Base-by-base conservation (phyloP, 2,797 vertebrate species). In the Schizopygopsis pylzovi region DNA sequence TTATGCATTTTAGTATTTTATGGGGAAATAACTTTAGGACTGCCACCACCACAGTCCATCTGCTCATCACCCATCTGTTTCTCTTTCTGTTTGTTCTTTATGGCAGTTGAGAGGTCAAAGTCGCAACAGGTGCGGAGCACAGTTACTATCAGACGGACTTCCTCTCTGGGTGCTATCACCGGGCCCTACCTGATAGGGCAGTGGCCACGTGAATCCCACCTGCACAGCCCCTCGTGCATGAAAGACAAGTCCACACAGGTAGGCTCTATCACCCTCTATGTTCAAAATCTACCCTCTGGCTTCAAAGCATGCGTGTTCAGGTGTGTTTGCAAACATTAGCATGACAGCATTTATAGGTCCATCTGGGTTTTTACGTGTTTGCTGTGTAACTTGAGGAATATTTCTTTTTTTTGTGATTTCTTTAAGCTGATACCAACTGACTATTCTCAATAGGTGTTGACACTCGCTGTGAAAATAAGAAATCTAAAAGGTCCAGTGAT, bases 221-320 rank as follows among this genome's bases (percentile, higher is more conserved):
- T 94, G 90, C 95, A 95, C 91, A 95, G 96, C 93, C 93, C 95
- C 87, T 96, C 94, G 89, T 98, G 96, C 94, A 96, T 97, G 96
- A 98, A 96, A 95, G 97, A 98, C 92, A 98, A 98, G 94, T 95
- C 96, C 89, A 97, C 97, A 89, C 97, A 98, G 97, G 98, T 99
- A 96, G 93, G 90, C 76, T 13, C 78, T 88, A 18, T 6, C 37
- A 70, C 68, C 22, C 4, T 45, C 59, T 82, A 25, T 56, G 39
- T 61, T 70, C 25, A 33, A 68, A 22, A 56, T 52, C 45, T 59
- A 37, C 41, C 45, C 39, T 54, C 15, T 77, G 56, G 65, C 41
- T 59, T 59, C 41, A 49, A 71, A 78, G n/a, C 43, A 10, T 84
- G 68, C 68, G 68, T 67, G 82, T 87, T 87, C 70, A 84, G 49